Evolutionary conservation across 2,888 invertebrate genomes (phyloP).

Genomic region (Acronicta alni): DNA sequence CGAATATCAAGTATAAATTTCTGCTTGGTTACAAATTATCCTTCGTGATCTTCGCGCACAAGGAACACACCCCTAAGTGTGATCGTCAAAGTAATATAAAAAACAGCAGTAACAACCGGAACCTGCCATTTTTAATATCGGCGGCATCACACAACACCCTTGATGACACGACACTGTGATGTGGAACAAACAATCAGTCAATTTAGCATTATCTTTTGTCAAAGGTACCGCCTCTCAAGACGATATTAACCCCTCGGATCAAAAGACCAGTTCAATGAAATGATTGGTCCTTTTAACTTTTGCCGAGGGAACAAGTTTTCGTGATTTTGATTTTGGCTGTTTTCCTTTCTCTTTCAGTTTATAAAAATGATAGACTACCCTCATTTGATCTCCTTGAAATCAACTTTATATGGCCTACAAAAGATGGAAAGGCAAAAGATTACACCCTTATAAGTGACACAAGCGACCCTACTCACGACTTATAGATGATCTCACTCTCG

Average conservation of each 20-base stretch:
- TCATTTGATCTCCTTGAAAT: not conserved
- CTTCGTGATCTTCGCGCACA: too few relatives aligned
- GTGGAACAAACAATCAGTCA: slow-evolving; percentile 42
- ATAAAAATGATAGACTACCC: too few relatives aligned
- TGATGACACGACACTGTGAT: slow-evolving; percentile 29
- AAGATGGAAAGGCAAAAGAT: slow-evolving; percentile 15
- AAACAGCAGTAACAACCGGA: slow-evolving; percentile 14
- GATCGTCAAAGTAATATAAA: not conserved
- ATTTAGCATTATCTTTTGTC: slow-evolving; percentile 54
- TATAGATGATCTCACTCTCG: slow-evolving; percentile 6
- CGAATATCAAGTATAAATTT: too few relatives aligned
- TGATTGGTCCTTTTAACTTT: slow-evolving; percentile 48
- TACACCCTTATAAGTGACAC: slow-evolving; percentile 17
- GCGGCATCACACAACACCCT: slow-evolving; percentile 22
- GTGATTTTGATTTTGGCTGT: slow-evolving; percentile 13
- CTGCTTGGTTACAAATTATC: too few relatives aligned
- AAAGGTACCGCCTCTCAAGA: slow-evolving; percentile 50
- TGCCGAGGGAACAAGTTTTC: slow-evolving; percentile 15
- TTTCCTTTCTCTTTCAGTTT: too few relatives aligned
- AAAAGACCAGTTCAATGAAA: slow-evolving; percentile 57
- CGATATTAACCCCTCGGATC: slow-evolving; percentile 40
- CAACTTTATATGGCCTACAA: not conserved
- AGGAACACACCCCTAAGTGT: too few relatives aligned
- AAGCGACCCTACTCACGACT: slow-evolving; percentile 15
- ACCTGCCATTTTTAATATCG: slow-evolving; percentile 16